Base-by-base conservation (phyloP, 2,113 vertebrate species). In the Hippocampus guttulatus region DNA sequence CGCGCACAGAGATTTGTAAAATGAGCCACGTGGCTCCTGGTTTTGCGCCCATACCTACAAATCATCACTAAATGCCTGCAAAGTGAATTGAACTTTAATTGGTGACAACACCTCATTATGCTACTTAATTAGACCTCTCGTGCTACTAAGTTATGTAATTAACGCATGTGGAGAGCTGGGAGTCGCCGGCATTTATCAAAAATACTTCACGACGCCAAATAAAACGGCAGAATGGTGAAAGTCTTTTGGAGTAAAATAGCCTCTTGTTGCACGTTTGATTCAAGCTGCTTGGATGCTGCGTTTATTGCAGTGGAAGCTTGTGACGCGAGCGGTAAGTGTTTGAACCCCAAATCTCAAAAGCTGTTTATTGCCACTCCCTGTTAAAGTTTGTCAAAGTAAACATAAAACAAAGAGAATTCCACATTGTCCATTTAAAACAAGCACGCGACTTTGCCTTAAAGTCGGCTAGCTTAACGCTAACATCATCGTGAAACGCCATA, bases 101-200 rank as follows among this genome's bases (percentile, higher is more conserved):
- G 76, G 12, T 69, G 33, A 69, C 68, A 77, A 54, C 47, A n/a
- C 61, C 47, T 76, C 23, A 54, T 70, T 74, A 54, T n/a, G 18
- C 43, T 11, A 65, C 60, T 64, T 61, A 7, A 65, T 74, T 38
- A 40, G 25, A 38, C n/a, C 41, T 66, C 68, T 25, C 33, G 41
- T 70, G 69, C 30, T 2, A 11, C 5, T 64, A 73, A 65, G 45
- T n/a, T 49, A 62, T 52, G 76, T 77, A 74, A 76, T 83, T 70
- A 62, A 63, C 77, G 72, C 75, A 80, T 15, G 54, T 71, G 70
- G 73, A 76, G 49, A 69, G 16, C 8, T n/a, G 33, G 47, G 27
- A 55, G 54, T 30, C 61, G 62, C 43, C 1, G 8, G 70, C 73
- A 84, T 87, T 82, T 74, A 84, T 85, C 81, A 85, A 71, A 84